Conservation (phyloP, 2,888 invertebrate species). For the Lathronympha strigana region DNA sequence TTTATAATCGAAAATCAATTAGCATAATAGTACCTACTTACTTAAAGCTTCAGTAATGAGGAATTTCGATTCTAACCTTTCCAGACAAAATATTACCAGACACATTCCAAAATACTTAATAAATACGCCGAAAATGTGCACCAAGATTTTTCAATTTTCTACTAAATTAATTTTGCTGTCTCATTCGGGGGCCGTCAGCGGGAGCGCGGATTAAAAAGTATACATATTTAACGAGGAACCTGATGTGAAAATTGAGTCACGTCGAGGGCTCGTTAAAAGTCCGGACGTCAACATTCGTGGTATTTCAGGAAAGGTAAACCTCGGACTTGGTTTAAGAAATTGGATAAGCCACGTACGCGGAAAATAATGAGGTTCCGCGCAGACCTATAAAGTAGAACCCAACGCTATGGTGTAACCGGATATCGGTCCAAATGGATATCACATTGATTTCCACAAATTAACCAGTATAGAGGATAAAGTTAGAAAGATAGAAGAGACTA, state of each 20-base stretch:
- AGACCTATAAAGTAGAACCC: no score
- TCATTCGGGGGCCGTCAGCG: constrained; percentile 30
- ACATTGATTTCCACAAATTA: no score
- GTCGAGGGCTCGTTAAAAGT: constrained; percentile 37
- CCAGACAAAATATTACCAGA: not conserved
- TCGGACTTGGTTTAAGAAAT: constrained; percentile 25
- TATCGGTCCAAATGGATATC: no score
- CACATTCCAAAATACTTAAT: not conserved
- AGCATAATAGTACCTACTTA: no score
- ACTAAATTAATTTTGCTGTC: constrained; percentile 23
- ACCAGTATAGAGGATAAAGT: no score
- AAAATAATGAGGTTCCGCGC: constrained; percentile 4
- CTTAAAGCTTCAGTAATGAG: no score
- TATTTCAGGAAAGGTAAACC: constrained; percentile 33
- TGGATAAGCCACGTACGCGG: constrained; percentile 1
- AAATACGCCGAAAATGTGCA: not conserved
- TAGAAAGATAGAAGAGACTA: no score
- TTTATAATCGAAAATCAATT: no score
- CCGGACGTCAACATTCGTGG: constrained; percentile 32
- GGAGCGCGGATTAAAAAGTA: constrained; percentile 28
- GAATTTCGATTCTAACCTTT: no score
- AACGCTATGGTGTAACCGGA: no score
- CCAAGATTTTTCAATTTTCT: constrained; percentile 27
- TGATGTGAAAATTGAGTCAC: constrained; percentile 40
- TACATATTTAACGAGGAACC: constrained; percentile 30